Evolutionary conservation across 2,797 vertebrate species (phyloP).

Genomic region (Acanthurus leucopareius): DNA sequence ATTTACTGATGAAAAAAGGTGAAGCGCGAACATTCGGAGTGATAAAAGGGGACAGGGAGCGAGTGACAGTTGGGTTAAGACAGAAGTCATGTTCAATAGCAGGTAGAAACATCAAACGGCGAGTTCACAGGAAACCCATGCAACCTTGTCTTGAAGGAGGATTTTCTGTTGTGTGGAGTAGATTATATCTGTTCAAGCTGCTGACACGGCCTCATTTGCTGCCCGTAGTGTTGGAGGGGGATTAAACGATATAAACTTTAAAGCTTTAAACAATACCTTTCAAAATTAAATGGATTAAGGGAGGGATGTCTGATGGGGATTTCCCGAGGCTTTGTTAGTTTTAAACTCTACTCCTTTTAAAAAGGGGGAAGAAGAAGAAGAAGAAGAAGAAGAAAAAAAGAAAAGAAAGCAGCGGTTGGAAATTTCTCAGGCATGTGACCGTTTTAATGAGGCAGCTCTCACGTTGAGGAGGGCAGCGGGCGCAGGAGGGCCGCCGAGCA

Average conservation of each 20-base stretch:
- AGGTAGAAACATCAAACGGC: constrained; percentile 89
- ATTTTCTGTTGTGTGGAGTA: constrained; percentile 87
- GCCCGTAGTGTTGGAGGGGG: constrained; percentile 84
- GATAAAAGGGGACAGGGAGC: constrained; percentile 89
- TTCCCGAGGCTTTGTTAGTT: constrained; percentile 87
- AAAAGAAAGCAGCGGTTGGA: constrained; percentile 66
- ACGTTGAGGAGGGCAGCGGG: constrained; percentile 78
- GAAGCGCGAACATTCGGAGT: constrained; percentile 82
- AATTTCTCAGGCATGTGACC: constrained; percentile 85
- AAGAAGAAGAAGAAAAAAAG: no score
- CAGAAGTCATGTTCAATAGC: constrained; percentile 87
- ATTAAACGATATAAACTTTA: constrained; percentile 90
- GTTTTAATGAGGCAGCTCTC: constrained; percentile 84
- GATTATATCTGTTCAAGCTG: constrained; percentile 86
- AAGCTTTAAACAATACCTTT: constrained; percentile 90
- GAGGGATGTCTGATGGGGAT: constrained; percentile 87
- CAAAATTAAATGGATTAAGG: constrained; percentile 89
- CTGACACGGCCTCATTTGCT: constrained; percentile 87
- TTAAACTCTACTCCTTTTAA: constrained; percentile 84
- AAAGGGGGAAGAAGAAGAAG: constrained; percentile 23
- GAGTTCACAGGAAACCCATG: constrained; percentile 86
- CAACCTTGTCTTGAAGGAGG: constrained; percentile 86
- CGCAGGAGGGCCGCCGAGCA: constrained; percentile 71
- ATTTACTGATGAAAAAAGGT: constrained; percentile 83
- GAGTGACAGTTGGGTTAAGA: constrained; percentile 90